Conservation (phyloP, 1,140 invertebrate genomes). For the Drosophila elegans region DNA sequence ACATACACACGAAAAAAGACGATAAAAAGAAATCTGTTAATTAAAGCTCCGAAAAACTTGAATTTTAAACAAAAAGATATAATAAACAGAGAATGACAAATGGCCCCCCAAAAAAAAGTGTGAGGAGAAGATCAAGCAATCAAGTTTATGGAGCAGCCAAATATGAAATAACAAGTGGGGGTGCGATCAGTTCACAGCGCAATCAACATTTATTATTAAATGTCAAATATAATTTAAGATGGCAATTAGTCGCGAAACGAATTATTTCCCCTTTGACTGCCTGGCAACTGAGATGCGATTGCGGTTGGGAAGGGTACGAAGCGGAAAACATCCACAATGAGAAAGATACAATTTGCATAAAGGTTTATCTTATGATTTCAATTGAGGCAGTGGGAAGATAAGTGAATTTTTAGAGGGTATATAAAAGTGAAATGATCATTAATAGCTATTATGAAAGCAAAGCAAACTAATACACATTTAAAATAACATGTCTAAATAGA, state of each 20-base stretch:
- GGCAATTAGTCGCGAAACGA: conserved; percentile 56
- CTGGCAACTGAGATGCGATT: conserved; percentile 25
- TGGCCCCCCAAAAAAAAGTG: conserved; percentile 29
- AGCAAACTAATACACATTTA: no score
- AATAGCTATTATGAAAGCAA: neutral
- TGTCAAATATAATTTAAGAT: conserved; percentile 70
- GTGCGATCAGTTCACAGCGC: conserved; percentile 24
- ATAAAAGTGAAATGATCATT: neutral
- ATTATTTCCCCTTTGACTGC: conserved; percentile 35
- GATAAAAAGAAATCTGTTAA: conserved; percentile 65
- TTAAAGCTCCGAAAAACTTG: conserved; percentile 48
- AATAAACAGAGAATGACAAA: conserved; percentile 54
- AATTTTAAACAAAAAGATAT: conserved; percentile 30
- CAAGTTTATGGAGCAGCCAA: conserved; percentile 11
- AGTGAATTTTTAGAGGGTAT: neutral
- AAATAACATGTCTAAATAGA: no score
- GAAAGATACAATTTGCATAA: conserved; percentile 43
- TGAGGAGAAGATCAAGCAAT: conserved; percentile 23
- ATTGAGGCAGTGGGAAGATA: conserved; percentile 16
- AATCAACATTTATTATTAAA: conserved; percentile 63
- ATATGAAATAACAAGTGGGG: conserved; percentile 9
- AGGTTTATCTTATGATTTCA: conserved; percentile 18
- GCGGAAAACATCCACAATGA: neutral
- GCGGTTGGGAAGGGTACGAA: conserved; percentile 28
- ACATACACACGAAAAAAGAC: conserved; percentile 4